Conservation (phyloP, 2,113 vertebrate species). For the Pseudorectes ferrugineus region DNA sequence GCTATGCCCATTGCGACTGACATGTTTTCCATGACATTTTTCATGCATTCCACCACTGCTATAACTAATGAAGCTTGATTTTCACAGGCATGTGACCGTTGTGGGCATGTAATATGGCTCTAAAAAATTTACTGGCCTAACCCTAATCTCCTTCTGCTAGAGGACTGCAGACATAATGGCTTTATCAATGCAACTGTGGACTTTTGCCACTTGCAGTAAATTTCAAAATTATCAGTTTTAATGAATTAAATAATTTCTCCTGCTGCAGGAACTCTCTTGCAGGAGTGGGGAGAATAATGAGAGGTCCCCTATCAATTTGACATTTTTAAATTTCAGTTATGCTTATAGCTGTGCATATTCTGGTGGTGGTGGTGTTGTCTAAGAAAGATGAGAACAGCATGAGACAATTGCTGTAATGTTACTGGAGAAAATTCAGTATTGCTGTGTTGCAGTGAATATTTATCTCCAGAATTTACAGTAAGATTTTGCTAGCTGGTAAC, state of each 20-base stretch:
- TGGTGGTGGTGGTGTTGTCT: not conserved
- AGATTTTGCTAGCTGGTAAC: not conserved
- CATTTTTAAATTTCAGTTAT: not conserved
- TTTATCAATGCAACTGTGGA: not conserved
- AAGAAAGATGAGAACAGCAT: not conserved
- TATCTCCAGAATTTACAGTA: not conserved
- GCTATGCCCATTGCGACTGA: not conserved
- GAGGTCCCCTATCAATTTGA: not conserved
- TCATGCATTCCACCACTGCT: not conserved
- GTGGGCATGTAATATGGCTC: not conserved
- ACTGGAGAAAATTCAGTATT: not conserved
- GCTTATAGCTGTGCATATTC: not conserved
- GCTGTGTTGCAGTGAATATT: not conserved
- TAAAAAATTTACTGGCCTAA: slow-evolving; percentile 2
- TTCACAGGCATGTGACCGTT: not conserved
- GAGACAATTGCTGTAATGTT: not conserved
- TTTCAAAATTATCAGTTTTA: not conserved
- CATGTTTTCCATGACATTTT: not conserved
- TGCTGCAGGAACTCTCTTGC: not conserved
- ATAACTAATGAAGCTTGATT: not conserved
- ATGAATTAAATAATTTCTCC: not conserved
- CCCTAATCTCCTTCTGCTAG: not conserved
- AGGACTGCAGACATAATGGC: not conserved
- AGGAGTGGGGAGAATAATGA: not conserved
- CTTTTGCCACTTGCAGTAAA: not conserved